Base-by-base conservation (phyloP, 2,888 invertebrate species). In the Deladenus siricidicola region DNA sequence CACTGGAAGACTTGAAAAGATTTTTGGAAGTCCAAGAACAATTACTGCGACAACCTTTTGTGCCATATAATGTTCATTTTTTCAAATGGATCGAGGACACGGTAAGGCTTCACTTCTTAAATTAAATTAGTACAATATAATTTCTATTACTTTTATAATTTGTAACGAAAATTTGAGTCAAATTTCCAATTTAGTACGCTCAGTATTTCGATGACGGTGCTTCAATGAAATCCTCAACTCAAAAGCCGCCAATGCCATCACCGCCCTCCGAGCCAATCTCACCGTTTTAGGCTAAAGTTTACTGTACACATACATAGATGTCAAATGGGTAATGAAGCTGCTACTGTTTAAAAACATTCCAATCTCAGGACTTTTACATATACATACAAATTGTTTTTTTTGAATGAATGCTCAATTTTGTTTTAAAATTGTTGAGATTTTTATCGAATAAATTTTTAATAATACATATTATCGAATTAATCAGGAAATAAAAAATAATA, bases 1-100 rank as follows among this genome's bases (percentile, higher is more conserved):
- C 78, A 6, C 63, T 78, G 62, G 78, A 78, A 65, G 78, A 78
- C 52, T 59, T 78, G 62, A 74, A 74, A 56, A 60, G 74, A 19
- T 78, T 78, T 62, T 67, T 78, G 26, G 78, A 78, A 61, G 73
- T 75, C 10, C 77, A 78, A 58, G 75, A 75, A 47, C 74, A 75
- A 42, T 50, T 74, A 1, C 62, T 72, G 4, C 62, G 71, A 34
- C 71, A 73, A 47, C 78, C 78, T 6, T 78, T 70, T 59, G 77
- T 78, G 1, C 78, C 78, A 0, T 68, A 70, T 56, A 76, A 78
- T 60, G 75, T 78, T 17, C 74, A 78, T 59, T 66, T 78, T 59
- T 67, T 78, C 58, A 64, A 70, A 56, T 78, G 75, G 74, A 47
- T 47, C n/a, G 47, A 47, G 26, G 47, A 47, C 8, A 19, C 47